Conservation (phyloP, 2,888 invertebrate genomes). For the Margaritifera margaritifera region DNA sequence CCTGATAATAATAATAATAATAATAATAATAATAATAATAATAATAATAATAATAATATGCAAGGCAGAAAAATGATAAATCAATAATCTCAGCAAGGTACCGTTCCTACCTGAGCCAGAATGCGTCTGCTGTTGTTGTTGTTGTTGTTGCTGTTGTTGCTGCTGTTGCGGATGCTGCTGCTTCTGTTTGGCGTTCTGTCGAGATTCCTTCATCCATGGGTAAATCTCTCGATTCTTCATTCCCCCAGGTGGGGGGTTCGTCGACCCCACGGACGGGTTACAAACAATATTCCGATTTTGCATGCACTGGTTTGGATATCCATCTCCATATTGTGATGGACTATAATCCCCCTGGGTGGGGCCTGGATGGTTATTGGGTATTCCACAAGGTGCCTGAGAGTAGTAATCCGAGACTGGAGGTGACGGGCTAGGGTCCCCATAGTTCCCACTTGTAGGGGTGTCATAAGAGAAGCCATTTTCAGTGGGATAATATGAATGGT, state of each 20-base stretch:
- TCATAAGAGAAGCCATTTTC: constrained; percentile 53
- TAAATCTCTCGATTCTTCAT: constrained; percentile 59
- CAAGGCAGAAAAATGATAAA: no score
- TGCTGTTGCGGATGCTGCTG: constrained; percentile 40
- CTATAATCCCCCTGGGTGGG: constrained; percentile 31
- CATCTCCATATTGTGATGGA: constrained; percentile 37
- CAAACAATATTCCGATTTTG: constrained; percentile 38
- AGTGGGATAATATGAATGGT: constrained; percentile 52
- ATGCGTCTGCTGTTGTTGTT: constrained; percentile 19
- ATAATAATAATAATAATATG: no score
- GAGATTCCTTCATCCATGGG: constrained; percentile 68
- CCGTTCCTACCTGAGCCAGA: no score
- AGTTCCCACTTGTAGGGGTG: constrained; percentile 33
- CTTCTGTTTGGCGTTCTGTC: constrained; percentile 59
- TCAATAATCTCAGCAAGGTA: no score
- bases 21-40: no score
- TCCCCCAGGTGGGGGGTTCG: constrained; percentile 32
- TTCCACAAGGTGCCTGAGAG: constrained; percentile 43
- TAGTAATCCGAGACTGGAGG: constrained; percentile 46
- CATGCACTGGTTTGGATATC: constrained; percentile 52
- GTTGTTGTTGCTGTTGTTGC: constrained; percentile 35
- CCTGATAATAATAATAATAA: no score
- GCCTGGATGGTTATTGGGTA: constrained; percentile 30
- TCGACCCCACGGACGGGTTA: constrained; percentile 35
- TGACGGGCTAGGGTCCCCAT: constrained; percentile 44